phyloP scores from a whole-genome alignment of 2,888 invertebrate species.

The Mimachlamys varia region DNA sequence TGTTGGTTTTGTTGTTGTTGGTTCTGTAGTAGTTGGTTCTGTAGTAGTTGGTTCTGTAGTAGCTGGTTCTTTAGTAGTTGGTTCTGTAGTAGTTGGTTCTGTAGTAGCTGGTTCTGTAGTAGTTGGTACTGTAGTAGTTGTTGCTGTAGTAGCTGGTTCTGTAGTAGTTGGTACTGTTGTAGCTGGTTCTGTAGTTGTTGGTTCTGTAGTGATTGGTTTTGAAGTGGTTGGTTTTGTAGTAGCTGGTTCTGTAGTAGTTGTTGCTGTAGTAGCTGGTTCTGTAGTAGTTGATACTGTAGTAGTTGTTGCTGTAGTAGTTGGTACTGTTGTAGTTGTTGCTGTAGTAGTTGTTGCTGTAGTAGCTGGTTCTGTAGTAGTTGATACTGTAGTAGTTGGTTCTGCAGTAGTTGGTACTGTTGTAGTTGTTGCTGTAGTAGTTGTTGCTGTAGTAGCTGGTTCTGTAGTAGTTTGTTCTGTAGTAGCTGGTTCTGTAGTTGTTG shows the following conservation, averaged over 20 bases:
- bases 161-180: neutral
- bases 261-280: neutral
- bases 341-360: slow-evolving; percentile 14
- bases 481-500: neutral
- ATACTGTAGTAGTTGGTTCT: neutral
- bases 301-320: neutral
- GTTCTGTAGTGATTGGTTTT: neutral
- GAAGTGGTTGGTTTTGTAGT: neutral
- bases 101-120: too few relatives aligned
- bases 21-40: too few relatives aligned
- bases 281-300: neutral
- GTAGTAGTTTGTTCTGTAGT: neutral
- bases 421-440: neutral
- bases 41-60: too few relatives aligned
- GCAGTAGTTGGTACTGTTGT: neutral
- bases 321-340: neutral
- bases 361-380: neutral
- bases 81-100: neutral
- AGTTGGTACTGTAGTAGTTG: neutral
- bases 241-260: neutral
- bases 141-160: neutral
- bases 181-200: neutral
- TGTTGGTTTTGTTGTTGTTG: too few relatives aligned
- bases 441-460: neutral
- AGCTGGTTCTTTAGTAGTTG: too few relatives aligned